Base-by-base conservation (phyloP, 2,888 invertebrate genomes). In the Parapristionchus giblindavisi region DNA sequence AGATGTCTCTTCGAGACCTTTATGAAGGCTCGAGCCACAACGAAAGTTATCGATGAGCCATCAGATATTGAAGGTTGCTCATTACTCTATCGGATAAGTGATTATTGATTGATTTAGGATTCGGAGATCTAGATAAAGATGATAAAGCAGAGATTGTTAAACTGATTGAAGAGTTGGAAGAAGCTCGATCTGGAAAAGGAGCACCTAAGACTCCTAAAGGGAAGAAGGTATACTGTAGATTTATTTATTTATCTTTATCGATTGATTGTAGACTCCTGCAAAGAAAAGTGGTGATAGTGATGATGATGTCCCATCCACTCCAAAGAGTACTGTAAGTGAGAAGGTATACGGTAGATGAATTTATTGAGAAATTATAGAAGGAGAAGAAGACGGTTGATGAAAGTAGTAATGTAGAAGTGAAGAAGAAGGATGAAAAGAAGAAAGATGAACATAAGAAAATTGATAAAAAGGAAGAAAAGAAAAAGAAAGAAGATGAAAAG, bases 1-100 rank as follows among this genome's bases (percentile, higher is more conserved):
- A 51, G 58, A 52, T 95, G 95, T 85, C 89, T 95, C 5, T 93
- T 94, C 90, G 93, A 94, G 87, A 91, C 91, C 24, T 92, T 95
- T 80, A 89, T 92, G 52, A 92, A 92, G 86, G 94, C 95, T 83
- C 90, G 94, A 72, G 92, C 93, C 0, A 91, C 93, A 0, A 95
- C 95, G 0, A 93, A 93, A 89, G 92, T 93, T 76, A 93, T 95
- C 77, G 93, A 94, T 81, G 91, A 92, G 1, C 89, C 88, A 75
- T 92, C 92, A 77, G 94, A 95, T 85, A 90, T 95, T 34, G 93
- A 92, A 70, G 81, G 78, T 78, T 29, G n/a, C n/a, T n/a, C 0
- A 24, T 24, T 4, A 3, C 21, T 61, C 8, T 24, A 34, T 11
- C 24, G n/a, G n/a, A n/a, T n/a, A n/a, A n/a, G 6, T n/a, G 65